phyloP scores from a whole-genome alignment of 1,140 invertebrate genomes.

The Psilanteris sp. region DNA sequence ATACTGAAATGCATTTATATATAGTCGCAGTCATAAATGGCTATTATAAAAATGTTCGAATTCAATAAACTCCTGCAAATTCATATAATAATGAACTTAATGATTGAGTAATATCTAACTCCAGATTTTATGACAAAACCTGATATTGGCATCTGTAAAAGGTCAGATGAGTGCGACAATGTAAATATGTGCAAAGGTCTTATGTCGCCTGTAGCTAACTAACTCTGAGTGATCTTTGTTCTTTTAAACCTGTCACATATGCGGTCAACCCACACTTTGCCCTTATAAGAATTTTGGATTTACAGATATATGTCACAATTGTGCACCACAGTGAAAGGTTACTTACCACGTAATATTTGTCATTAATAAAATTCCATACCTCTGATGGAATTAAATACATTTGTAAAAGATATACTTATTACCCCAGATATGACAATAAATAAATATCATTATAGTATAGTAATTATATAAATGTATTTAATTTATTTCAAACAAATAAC shows the following conservation, averaged over 20 bases:
- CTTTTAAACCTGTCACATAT: slow-evolving; percentile 29
- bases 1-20: slow-evolving; percentile 11
- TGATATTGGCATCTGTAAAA: slow-evolving; percentile 17
- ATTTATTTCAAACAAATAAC: too few relatives aligned
- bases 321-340: slow-evolving; percentile 50
- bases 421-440: too few relatives aligned
- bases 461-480: too few relatives aligned
- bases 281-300: slow-evolving; percentile 23
- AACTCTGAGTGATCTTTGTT: slow-evolving; percentile 48
- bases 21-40: slow-evolving; percentile 17
- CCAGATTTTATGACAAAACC: slow-evolving; percentile 47
- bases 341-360: too few relatives aligned
- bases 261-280: slow-evolving; percentile 28
- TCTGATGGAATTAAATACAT: too few relatives aligned
- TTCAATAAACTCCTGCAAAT: slow-evolving; percentile 11
- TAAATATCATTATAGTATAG: too few relatives aligned
- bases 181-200: slow-evolving; percentile 43
- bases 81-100: slow-evolving; percentile 10
- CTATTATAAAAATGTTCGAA: slow-evolving; percentile 20
- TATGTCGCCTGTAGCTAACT: slow-evolving; percentile 33
- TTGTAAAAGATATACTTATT: too few relatives aligned
- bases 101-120: slow-evolving; percentile 28
- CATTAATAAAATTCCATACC: too few relatives aligned
- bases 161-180: slow-evolving; percentile 30
- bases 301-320: slow-evolving; percentile 35